phyloP scores from a whole-genome alignment of 92 coral and sea anemone species.

The Zoanthus solanderi region DNA sequence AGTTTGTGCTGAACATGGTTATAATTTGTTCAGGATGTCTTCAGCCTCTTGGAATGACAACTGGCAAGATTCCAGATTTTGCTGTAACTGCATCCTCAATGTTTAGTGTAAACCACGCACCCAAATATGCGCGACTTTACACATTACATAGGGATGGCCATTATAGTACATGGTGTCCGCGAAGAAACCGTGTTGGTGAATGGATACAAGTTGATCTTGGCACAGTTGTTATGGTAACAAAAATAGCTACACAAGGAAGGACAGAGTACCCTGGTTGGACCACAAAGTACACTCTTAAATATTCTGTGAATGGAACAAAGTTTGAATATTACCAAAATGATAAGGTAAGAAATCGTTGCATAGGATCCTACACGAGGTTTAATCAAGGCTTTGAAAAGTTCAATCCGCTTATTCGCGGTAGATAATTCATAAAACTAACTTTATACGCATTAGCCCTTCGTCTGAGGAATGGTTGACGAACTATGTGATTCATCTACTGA shows the following conservation, averaged over 20 bases:
- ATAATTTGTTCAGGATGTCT: background rate
- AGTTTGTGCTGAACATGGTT: too few relatives aligned
- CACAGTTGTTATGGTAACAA: background rate
- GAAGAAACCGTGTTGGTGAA: background rate
- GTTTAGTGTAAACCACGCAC: background rate
- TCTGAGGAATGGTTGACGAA: too few relatives aligned
- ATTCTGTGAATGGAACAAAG: too few relatives aligned
- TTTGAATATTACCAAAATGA: too few relatives aligned
- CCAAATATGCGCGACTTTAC: background rate
- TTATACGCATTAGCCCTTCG: too few relatives aligned
- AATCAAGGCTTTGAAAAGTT: too few relatives aligned
- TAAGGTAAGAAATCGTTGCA: too few relatives aligned
- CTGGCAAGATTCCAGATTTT: conserved; percentile 8
- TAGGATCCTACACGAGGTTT: too few relatives aligned
- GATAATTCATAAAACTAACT: too few relatives aligned
- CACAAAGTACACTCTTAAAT: too few relatives aligned
- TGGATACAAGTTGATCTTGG: conserved; percentile 19
- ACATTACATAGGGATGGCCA: background rate
- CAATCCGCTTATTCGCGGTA: too few relatives aligned
- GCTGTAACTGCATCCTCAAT: background rate
- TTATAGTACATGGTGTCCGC: background rate
- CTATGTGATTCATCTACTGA: too few relatives aligned
- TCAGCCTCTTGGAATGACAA: conserved; percentile 1
- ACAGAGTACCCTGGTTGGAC: background rate
- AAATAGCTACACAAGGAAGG: conserved; percentile 10